Evolutionary conservation across 2,888 invertebrate genomes (phyloP).

Genomic region (Capitulum mitella): DNA sequence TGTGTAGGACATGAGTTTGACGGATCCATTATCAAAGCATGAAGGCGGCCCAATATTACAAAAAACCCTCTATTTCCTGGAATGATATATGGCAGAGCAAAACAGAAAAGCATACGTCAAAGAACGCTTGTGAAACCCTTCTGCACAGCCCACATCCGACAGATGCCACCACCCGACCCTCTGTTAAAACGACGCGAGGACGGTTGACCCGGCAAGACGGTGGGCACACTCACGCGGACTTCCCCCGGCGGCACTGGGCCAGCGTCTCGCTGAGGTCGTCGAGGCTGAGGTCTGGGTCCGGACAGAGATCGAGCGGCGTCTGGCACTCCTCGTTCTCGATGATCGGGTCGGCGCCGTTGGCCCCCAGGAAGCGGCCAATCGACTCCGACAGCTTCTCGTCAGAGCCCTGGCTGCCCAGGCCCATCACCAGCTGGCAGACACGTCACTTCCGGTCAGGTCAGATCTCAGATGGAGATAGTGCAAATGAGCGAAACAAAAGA

Average conservation of each 20-base stretch:
- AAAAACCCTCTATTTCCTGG: no score
- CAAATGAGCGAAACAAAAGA: no score
- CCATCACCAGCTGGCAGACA: conserved; percentile 61
- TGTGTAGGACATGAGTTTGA: no score
- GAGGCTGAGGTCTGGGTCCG: conserved; percentile 97
- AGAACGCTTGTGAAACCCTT: no score
- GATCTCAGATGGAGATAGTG: background rate
- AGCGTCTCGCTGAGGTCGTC: conserved; percentile 84
- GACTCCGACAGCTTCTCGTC: conserved; percentile 91
- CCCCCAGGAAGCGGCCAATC: conserved; percentile 91
- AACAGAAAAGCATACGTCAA: no score
- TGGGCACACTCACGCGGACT: conserved; percentile 40
- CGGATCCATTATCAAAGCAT: no score
- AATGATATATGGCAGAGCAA: no score
- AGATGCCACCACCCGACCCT: no score
- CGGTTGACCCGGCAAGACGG: no score
- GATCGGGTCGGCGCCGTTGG: conserved; percentile 87
- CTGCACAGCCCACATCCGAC: no score
- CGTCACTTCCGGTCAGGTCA: conserved; percentile 6
- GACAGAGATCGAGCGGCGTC: conserved; percentile 91
- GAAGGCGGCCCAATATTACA: no score
- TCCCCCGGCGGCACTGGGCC: conserved; percentile 87
- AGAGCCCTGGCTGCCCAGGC: conserved; percentile 71
- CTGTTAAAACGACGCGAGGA: no score
- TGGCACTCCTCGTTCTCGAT: conserved; percentile 87